These are phyloP conservation scores for Neoascia interrupta DNA, from an alignment of 2,888 invertebrate genomes.

Conservation along the genomic window DNA sequence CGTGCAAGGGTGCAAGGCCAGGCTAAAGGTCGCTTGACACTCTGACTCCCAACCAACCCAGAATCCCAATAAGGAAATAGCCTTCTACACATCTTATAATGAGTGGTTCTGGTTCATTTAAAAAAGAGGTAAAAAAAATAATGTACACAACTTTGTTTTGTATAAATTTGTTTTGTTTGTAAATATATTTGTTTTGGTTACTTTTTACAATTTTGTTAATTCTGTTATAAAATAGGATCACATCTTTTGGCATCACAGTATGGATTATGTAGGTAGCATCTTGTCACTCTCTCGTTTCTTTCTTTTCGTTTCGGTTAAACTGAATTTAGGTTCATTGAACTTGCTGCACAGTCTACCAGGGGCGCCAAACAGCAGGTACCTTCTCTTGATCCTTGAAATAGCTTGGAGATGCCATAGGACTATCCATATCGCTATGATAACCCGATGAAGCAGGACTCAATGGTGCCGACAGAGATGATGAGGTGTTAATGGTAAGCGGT, in stretches of 20 bases:
- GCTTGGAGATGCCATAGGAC: slow-evolving; percentile 72
- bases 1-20: no score
- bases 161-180: slow-evolving; percentile 16
- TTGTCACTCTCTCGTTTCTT: neutral
- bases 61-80: no score
- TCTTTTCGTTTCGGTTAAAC: neutral
- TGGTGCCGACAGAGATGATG: slow-evolving; percentile 72
- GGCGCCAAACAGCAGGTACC: slow-evolving; percentile 74
- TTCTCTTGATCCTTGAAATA: slow-evolving; percentile 36
- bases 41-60: no score
- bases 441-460: slow-evolving; percentile 78
- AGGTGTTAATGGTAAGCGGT: slow-evolving; percentile 68
- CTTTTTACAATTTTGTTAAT: neutral
- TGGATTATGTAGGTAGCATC: neutral
- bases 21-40: no score
- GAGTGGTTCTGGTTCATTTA: no score
- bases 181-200: slow-evolving; percentile 8
- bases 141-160: no score
- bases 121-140: no score
- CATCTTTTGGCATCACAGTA: slow-evolving; percentile 39
- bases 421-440: slow-evolving; percentile 76
- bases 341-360: slow-evolving; percentile 74
- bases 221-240: slow-evolving; percentile 29
- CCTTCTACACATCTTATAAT: no score
- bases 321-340: neutral